phyloP scores from a whole-genome alignment of 2,888 invertebrate species.

The Fragum sueziense region DNA sequence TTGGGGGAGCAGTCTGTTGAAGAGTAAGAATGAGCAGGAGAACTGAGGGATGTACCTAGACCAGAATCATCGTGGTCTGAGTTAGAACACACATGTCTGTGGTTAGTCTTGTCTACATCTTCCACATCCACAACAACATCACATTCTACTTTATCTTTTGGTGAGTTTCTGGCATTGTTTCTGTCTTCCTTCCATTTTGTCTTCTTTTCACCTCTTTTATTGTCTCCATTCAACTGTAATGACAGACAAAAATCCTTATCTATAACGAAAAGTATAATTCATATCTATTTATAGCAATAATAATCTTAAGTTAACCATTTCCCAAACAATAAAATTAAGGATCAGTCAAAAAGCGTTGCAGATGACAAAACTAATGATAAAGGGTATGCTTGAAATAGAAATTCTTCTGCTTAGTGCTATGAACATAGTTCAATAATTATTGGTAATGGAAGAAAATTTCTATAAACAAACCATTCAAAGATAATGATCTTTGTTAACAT shows the following conservation, averaged over 20 bases:
- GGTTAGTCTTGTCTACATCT: background rate
- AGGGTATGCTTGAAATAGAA: no score
- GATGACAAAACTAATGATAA: no score
- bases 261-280: no score
- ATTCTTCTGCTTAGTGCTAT: no score
- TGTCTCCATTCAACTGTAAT: constrained; percentile 10
- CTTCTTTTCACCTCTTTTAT: background rate
- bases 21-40: constrained; percentile 31
- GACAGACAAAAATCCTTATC: no score
- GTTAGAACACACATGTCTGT: background rate
- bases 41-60: constrained; percentile 48
- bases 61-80: constrained; percentile 46
- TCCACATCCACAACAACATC: background rate
- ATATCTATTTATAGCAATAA: no score
- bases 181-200: constrained; percentile 8
- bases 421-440: no score
- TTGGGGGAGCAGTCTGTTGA: constrained; percentile 47
- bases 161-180: background rate
- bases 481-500: no score
- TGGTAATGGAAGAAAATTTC: no score
- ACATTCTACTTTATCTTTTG: background rate
- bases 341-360: background rate
- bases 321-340: background rate
- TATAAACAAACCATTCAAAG: no score
- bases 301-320: background rate